Conservation (phyloP, 2,888 invertebrate species). For the Ophion slaviceki region DNA sequence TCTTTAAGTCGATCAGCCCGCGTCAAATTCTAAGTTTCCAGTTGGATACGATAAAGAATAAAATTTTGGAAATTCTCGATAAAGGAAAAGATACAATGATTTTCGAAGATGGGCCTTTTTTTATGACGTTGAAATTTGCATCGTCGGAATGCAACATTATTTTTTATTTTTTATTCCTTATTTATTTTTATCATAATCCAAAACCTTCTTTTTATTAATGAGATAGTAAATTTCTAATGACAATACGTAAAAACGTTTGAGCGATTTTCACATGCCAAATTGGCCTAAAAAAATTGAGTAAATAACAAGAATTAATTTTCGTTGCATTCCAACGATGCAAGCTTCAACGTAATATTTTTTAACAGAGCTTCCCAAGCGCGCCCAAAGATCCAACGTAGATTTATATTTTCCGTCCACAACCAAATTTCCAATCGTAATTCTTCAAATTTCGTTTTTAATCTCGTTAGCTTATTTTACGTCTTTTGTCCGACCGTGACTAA, state of each 20-base stretch:
- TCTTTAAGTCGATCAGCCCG: not conserved
- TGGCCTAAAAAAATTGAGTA: too few relatives aligned
- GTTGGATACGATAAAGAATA: not conserved
- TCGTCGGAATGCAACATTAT: too few relatives aligned
- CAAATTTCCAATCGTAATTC: constrained; percentile 77
- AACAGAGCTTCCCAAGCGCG: constrained; percentile 29
- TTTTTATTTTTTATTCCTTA: too few relatives aligned
- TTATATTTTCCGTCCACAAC: constrained; percentile 81
- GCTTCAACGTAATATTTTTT: not conserved
- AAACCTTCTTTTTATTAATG: too few relatives aligned
- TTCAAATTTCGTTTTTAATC: not conserved
- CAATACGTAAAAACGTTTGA: too few relatives aligned
- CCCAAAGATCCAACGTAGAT: constrained; percentile 79
- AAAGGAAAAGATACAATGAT: not conserved
- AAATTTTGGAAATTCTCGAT: not conserved
- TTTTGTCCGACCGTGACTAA: constrained; percentile 37
- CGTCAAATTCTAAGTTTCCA: not conserved
- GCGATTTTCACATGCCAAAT: too few relatives aligned
- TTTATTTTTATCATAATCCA: too few relatives aligned
- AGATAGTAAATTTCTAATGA: too few relatives aligned
- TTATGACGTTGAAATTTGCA: too few relatives aligned
- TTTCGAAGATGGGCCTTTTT: not conserved
- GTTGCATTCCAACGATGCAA: too few relatives aligned
- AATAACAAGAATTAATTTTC: too few relatives aligned
- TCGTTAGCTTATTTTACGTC: constrained; percentile 27